Evolutionary conservation across 1,140 invertebrate genomes (phyloP).

Genomic region (Anthonomus grandis): DNA sequence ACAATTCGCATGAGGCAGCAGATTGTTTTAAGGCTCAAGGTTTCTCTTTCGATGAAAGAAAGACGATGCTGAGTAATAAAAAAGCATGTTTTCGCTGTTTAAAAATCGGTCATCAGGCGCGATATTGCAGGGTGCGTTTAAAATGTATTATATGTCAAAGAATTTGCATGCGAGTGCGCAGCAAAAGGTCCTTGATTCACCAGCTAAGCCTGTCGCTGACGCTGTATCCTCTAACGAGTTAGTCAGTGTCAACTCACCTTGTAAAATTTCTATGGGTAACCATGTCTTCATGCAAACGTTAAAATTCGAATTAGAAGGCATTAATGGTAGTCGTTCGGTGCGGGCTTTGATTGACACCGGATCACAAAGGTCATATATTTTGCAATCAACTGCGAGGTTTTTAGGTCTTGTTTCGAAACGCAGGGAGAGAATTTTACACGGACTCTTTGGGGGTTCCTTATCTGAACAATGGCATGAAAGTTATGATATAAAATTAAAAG

Average conservation of each 20-base stretch:
- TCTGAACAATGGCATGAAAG: conserved; percentile 1
- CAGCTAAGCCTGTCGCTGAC: neutral
- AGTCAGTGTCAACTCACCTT: neutral
- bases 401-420: conserved; percentile 3
- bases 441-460: neutral
- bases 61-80: neutral
- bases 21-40: conserved; percentile 9
- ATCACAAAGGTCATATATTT: conserved; percentile 6
- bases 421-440: conserved; percentile 4
- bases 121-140: neutral
- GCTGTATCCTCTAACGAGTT: neutral
- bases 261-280: neutral
- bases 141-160: neutral
- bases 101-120: conserved; percentile 7
- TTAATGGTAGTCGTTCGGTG: neutral
- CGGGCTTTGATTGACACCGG: neutral
- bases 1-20: neutral
- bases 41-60: conserved; percentile 10
- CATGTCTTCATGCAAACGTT: neutral
- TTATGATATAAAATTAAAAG: conserved; percentile 4
- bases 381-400: neutral
- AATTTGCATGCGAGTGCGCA: neutral
- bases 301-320: neutral
- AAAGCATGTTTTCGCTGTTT: conserved; percentile 13
- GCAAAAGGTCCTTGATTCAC: neutral